Base-by-base conservation (phyloP, 2,888 invertebrate species). In the Cloeon dipterum region DNA sequence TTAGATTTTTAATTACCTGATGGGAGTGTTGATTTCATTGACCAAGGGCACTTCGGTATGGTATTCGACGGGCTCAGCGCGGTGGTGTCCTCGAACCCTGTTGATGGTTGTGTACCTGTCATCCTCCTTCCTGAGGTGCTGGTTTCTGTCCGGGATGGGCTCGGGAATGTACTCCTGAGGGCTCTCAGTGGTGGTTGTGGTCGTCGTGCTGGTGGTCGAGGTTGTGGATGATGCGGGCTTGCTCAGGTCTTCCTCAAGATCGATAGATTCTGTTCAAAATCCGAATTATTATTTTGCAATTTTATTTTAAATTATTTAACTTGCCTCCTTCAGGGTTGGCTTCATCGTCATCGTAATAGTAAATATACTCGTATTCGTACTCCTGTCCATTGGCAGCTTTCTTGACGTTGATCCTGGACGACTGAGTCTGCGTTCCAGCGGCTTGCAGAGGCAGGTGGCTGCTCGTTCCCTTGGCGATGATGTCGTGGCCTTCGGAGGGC, bases 311-410 rank as follows among this genome's bases (percentile, higher is more conserved):
- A n/a, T n/a, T n/a, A n/a, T n/a, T n/a, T n/a, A n/a, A n/a, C n/a
- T n/a, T n/a, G n/a, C n/a, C n/a, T n/a, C n/a, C n/a, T n/a, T n/a
- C n/a, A n/a, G n/a, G n/a, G n/a, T n/a, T n/a, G n/a, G n/a, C 47
- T 3, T 79, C 81, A 44, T 83, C 83, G 47, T 85, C 82, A 47
- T 81, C 79, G 48, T 86, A 86, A 51, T 86, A 86, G 50, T 86
- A 86, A 19, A 86, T 78, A 51, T 86, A 86, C 52, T 86, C 86
- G 50, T 85, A 86, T 54, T 86, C 86, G 50, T 85, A 85, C 50
- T 86, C 85, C 54, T 83, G 76, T 2, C 85, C 85, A 49, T 85
- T 83, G 2, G 82, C 81, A 11, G 81, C 85, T 50, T 83, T 85
- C 50, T 85, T 82, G 21, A 85, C 73, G 62, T 83, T 74, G 46